Base-by-base conservation (phyloP, 2,888 invertebrate species). In the Subacronicta megacephala region DNA sequence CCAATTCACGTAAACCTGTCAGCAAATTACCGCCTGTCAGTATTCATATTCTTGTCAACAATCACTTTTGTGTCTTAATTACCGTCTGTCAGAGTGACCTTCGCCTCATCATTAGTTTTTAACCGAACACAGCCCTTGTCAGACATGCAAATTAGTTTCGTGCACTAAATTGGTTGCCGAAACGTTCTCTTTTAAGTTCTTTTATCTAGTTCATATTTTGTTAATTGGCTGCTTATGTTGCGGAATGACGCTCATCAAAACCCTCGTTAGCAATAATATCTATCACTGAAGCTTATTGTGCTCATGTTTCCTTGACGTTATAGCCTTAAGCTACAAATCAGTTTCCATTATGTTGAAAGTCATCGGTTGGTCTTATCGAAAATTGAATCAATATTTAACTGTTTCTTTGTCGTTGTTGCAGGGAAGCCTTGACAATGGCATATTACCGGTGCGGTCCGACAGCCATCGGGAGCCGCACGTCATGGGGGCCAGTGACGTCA, bases 401-500 rank as follows among this genome's bases (percentile, higher is more conserved):
- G 60, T 61, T 54, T 37, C 72, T 43, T 62, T 56, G 23, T 46
- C 51, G 44, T 83, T 82, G 77, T 81, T 78, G 10, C 76, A 89
- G 88, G 80, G 51, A 69, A 75, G 77, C 78, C 63, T 59, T 77
- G 75, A 81, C 55, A 57, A 93, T 94, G 94, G 90, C 93, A 67
- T 92, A 85, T 77, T 93, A 93, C 80, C 90, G 93, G 56, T 93
- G 90, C 81, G 92, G 93, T 17, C 92, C 92, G 33, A 93, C 92
- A 10, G 92, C 90, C 43, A 87, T 93, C 80, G 92, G 92, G 61
- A 93, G 87, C 86, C 88, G 93, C 66, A 88, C 91, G n/a, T 94
- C 94, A 16, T 96, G 96, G 96, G 95, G 95, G 7, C 95, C 96
- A 6, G 94, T 95, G 60, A 65, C 77, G 31, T 92, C 95, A 51